phyloP scores from a whole-genome alignment of 1,140 invertebrate genomes.

The Diprion similis region DNA sequence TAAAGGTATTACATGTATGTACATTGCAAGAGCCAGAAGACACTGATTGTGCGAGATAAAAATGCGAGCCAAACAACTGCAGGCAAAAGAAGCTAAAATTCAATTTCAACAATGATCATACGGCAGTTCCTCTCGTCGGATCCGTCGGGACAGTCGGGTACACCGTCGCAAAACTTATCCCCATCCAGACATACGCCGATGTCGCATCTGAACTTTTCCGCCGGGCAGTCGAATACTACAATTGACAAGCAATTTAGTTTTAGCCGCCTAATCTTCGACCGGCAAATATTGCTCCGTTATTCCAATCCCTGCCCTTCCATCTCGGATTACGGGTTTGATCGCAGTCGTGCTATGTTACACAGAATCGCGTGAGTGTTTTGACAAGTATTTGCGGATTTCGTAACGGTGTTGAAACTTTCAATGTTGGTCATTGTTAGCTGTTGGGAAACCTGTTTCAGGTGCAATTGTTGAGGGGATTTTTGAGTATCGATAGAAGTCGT shows the following conservation, averaged over 20 bases:
- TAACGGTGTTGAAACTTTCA: background rate
- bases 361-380: background rate
- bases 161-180: conserved; percentile 67
- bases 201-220: conserved; percentile 60
- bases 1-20: too few relatives aligned
- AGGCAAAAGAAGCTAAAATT: background rate
- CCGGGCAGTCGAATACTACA: conserved; percentile 57
- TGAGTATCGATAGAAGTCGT: too few relatives aligned
- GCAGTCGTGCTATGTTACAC: background rate
- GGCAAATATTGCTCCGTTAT: background rate
- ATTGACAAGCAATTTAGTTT: conserved; percentile 29
- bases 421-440: conserved; percentile 2
- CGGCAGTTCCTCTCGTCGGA: conserved; percentile 76
- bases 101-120: conserved; percentile 47
- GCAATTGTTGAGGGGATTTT: too few relatives aligned
- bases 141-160: conserved; percentile 70
- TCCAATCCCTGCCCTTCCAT: background rate
- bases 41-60: too few relatives aligned
- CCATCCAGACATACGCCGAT: conserved; percentile 72
- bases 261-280: conserved; percentile 4
- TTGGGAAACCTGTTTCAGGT: too few relatives aligned
- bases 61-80: too few relatives aligned
- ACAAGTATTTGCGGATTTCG: background rate
- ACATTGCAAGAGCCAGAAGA: too few relatives aligned
- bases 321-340: background rate